Conservation (phyloP, 2,888 invertebrate genomes). For the Idaea biselata region DNA sequence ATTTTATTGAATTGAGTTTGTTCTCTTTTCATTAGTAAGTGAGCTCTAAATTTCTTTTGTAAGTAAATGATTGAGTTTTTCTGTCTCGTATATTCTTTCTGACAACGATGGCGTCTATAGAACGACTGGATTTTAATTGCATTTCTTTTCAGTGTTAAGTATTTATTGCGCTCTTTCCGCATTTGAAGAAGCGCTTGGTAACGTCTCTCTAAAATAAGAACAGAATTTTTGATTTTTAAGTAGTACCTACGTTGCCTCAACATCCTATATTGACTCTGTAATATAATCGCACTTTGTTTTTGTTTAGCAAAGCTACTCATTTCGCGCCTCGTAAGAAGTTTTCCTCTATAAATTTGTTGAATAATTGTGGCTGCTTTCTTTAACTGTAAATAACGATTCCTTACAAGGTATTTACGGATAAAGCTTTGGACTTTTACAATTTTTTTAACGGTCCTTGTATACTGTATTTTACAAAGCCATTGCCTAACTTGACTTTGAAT, state of each 20-base stretch:
- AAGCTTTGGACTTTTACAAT: conserved; percentile 52
- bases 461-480: conserved; percentile 55
- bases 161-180: conserved; percentile 49
- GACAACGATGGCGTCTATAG: conserved; percentile 64
- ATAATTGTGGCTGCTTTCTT: conserved; percentile 47
- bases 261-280: conserved; percentile 73
- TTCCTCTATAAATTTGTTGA: conserved; percentile 65
- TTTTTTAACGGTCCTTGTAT: conserved; percentile 38
- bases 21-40: conserved; percentile 52
- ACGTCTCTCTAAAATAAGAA: conserved; percentile 40
- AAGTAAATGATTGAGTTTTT: conserved; percentile 57
- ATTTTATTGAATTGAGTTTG: conserved; percentile 55
- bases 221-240: conserved; percentile 46
- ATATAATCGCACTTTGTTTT: conserved; percentile 44
- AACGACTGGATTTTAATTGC: conserved; percentile 69
- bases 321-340: conserved; percentile 55
- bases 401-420: conserved; percentile 48
- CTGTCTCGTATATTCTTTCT: conserved; percentile 50
- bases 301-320: conserved; percentile 40
- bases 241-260: conserved; percentile 40
- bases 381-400: conserved; percentile 44
- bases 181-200: conserved; percentile 55
- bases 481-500: conserved; percentile 56
- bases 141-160: conserved; percentile 49
- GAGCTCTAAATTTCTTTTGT: conserved; percentile 76